phyloP scores from a whole-genome alignment of 2,113 vertebrate species.

The Eulacestoma nigropectus region DNA sequence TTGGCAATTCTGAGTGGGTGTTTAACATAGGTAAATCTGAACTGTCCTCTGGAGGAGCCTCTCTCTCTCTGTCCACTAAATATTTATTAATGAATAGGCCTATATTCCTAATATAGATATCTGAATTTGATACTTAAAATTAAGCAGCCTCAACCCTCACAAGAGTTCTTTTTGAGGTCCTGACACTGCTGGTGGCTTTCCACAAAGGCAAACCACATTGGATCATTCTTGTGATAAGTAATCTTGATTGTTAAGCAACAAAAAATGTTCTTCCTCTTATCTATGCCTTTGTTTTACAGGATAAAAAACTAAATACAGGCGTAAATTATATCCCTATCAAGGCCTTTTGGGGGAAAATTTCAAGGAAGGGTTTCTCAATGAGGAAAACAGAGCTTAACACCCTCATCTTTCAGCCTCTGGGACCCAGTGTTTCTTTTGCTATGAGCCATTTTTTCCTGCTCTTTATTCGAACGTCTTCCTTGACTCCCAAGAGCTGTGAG shows the following conservation, averaged over 20 bases:
- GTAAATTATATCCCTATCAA: neutral
- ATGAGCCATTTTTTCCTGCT: neutral
- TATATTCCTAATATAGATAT: neutral
- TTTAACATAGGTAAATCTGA: neutral
- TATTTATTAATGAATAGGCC: neutral
- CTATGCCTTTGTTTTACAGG: neutral
- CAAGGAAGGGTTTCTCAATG: neutral
- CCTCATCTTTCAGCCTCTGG: neutral
- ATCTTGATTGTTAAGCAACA: neutral
- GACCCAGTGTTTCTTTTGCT: neutral
- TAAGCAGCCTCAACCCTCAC: neutral
- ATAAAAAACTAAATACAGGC: neutral
- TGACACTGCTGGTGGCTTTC: neutral
- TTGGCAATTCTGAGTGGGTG: neutral
- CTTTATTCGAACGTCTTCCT: neutral
- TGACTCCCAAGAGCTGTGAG: neutral
- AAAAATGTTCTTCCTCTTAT: neutral
- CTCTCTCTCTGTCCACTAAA: neutral
- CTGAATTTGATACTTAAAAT: neutral
- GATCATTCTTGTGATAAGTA: neutral
- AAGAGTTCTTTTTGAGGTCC: neutral
- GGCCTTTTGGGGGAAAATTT: neutral
- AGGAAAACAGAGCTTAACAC: neutral
- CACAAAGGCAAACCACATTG: neutral
- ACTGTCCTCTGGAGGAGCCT: neutral